Base-by-base conservation (phyloP, 2,888 invertebrate genomes). In the Drosophila niveifrons region DNA sequence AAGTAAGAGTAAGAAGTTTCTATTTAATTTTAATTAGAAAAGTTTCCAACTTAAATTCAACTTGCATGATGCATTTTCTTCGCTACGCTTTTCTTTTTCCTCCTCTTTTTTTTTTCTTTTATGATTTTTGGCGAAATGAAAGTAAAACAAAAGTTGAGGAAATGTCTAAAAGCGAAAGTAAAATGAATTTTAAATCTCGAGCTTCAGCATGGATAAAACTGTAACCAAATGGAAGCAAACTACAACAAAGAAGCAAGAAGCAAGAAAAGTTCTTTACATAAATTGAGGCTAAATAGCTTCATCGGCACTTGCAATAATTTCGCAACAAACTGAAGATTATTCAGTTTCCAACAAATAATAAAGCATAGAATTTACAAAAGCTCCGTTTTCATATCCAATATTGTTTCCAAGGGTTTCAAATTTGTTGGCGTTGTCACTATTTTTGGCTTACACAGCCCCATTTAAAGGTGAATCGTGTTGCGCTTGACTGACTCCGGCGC, bases 11-110 rank as follows among this genome's bases (percentile, higher is more conserved):
- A 23, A 23, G 50, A 83, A 81, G 70, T 86, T 84, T 82, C 78
- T 82, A 77, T 82, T 87, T 76, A 85, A 85, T 87, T 87, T 85
- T 85, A 85, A 85, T 85, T 85, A 85, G 79, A 85, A 85, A 85
- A 85, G 72, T 85, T 85, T 85, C 75, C 79, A 75, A 85, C 82
- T 85, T 87, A 80, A 82, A 77, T 77, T 79, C 66, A 78, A 78
- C 76, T 82, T 82, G 76, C 59, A 63, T 62, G 65, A 52, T 48
- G 63, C 68, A 66, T 61, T 80, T 66, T 70, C 65, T 59, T 62
- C 69, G 66, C 51, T 59, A 44, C 43, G 23, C 56, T 52, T 59
- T 46, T 23, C 11, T 29, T 23, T 52, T 36, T 6, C 23, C 6
- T 23, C 23, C 6, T 6, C 6, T 4, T 3, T 52, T 57, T 52